These are phyloP conservation scores for Zosterops lateralis DNA, from an alignment of 2,113 vertebrate species.

Conservation along the genomic window DNA sequence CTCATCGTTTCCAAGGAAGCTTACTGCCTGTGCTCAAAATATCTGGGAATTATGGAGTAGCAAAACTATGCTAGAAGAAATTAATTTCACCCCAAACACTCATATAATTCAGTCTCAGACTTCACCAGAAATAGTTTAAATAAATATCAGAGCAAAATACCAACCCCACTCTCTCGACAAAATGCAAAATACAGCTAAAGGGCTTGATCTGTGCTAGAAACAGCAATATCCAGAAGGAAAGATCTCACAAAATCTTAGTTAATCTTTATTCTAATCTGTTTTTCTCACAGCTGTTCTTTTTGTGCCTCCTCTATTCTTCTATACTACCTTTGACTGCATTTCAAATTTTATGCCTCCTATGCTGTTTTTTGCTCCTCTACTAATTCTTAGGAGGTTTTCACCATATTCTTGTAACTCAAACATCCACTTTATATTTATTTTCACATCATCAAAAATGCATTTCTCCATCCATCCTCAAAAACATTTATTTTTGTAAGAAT, in stretches of 20 bases:
- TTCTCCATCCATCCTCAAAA: neutral
- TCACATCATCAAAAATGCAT: neutral
- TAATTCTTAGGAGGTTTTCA: neutral
- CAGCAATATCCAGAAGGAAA: neutral
- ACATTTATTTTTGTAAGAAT: neutral
- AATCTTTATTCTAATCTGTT: neutral
- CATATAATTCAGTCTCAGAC: neutral
- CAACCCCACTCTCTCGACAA: neutral
- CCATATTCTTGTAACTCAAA: neutral
- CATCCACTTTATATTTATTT: neutral
- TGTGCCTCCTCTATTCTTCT: neutral
- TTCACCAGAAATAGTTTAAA: neutral
- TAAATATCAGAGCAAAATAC: neutral
- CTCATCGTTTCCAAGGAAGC: conserved; percentile 27
- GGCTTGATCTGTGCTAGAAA: neutral
- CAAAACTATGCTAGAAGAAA: neutral
- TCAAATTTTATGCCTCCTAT: neutral
- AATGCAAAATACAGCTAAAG: neutral
- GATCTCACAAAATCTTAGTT: neutral
- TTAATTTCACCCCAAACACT: neutral
- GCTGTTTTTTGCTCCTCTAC: neutral
- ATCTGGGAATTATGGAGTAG: neutral
- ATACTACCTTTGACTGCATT: neutral
- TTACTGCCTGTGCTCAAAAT: conserved; percentile 12
- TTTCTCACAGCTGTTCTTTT: neutral